Base-by-base conservation (phyloP, 2,888 invertebrate species). In the Athalia rosae region DNA sequence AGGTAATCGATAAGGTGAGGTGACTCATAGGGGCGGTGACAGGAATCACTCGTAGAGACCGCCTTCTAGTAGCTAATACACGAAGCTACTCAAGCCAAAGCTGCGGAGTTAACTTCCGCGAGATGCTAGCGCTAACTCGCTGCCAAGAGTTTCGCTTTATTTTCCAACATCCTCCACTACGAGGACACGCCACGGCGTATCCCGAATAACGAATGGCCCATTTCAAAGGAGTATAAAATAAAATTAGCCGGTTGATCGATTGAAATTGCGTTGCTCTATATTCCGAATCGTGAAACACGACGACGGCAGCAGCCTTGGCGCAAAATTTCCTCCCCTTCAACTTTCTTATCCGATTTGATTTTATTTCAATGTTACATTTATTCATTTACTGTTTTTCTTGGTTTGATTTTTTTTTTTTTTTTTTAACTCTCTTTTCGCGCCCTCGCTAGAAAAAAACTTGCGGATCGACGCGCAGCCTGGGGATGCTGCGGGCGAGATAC, bases 11-110 rank as follows among this genome's bases (percentile, higher is more conserved):
- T 74, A 74, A 74, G 61, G 47, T 61, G 48, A 62, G 74, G 74
- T 74, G 74, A 74, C 74, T 74, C 74, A 74, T 48, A 71, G 71
- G 71, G 71, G 71, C 71, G 71, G 71, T 58, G 71, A 58, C 45
- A 71, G 71, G 71, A 56, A 15, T 58, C 45, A 71, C 58, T 71
- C 56, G 71, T 58, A 53, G 43, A 15, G 45, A 58, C 15, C 4
- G 58, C 15, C 47, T 71, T 13, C 71, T 56, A 71, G n/a, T 53
- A n/a, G 71, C 71, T 71, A 71, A 58, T 71, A 71, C 58, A 58
- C 71, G 71, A 56, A 56, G 45, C 62, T 63, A 63, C 9, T 63
- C 71, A 71, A 8, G n/a, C 61, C 15, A 61, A n/a, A 61, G 53
- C 61, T 61, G 8, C 53, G 4, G 15, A 15, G 61, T 61, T 61